Base-by-base conservation (phyloP, 2,888 invertebrate species). In the Coecobrya sp. region DNA sequence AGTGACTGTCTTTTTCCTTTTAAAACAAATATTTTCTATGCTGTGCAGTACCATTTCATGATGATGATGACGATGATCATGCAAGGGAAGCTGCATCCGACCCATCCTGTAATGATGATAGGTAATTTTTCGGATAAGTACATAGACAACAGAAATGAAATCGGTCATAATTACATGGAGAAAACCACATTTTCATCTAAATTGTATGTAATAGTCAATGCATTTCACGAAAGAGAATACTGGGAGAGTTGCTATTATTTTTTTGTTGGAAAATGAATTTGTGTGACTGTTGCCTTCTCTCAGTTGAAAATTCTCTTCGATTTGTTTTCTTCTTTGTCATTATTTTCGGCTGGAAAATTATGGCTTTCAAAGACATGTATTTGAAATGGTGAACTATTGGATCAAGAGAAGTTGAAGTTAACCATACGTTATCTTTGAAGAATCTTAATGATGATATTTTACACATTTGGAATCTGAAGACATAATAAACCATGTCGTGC, bases 281-380 rank as follows among this genome's bases (percentile, higher is more conserved):
- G 11, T 86, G 86, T 52, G 70, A 86, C 84, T 84, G 84, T 65
- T 86, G 79, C 11, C 13, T 70, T 62, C 52, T 85, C 49, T 76
- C 84, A 49, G 65, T 55, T 70, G 82, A 82, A 91, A 82, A 68
- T 70, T 82, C 45, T 55, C 86, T 42, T 55, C 10, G 70, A 89
- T 79, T 79, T 30, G 70, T 85, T 91, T 86, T 92, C 49, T 85
- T 76, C 88, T 88, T 92, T 92, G 89, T 92, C 88, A 92, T 92
- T 92, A 92, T 76, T 55, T 84, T 92, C 92, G 85, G 88, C 92
- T 92, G 92, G 92, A 92, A 92, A 92, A 92, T 92, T 92, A 92
- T 85, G 88, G 88, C 68, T 85, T 91, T 68, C 22, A 76, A 62
- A 76, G 89, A 92, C 88, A 85, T 45, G 68, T 79, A 84, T 84